Conservation (phyloP, 2,113 vertebrate species). For the Menidia beryllina region DNA sequence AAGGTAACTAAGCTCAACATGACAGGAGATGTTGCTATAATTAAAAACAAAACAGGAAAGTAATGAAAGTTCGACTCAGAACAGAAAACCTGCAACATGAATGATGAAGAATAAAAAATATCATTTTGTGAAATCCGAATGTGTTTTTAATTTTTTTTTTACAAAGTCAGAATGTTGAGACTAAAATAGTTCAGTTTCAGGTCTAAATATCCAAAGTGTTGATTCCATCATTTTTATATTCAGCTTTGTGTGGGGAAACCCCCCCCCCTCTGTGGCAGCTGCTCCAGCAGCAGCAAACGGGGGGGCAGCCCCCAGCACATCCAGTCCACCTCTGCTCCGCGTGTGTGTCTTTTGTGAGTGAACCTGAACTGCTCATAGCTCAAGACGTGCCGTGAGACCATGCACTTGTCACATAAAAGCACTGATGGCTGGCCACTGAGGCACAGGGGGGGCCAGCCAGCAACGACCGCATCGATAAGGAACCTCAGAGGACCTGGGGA, state of each 20-base stretch:
- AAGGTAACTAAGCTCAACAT: too few species aligned
- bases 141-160: too few species aligned
- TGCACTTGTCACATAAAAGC: conserved; percentile 28
- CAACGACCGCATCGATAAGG: conserved; percentile 2
- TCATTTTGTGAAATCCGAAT: too few species aligned
- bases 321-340: conserved; percentile 40
- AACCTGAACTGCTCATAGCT: conserved; percentile 2
- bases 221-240: conserved; percentile 8
- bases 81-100: too few species aligned
- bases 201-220: too few species aligned
- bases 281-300: conserved; percentile 34
- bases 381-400: conserved; percentile 4
- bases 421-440: conserved; percentile 3
- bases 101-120: too few species aligned
- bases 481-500: background rate
- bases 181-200: too few species aligned
- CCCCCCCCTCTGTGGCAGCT: conserved; percentile 10
- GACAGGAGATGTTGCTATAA: too few species aligned
- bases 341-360: background rate
- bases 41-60: too few species aligned
- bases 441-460: conserved; percentile 19
- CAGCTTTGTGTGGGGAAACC: conserved; percentile 32
- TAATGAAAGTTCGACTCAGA: too few species aligned
- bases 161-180: too few species aligned
- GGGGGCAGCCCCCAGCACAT: conserved; percentile 18